Percentiles rank a stretch among this genome's conserved stretches.
Evolutionary conservation across 1,140 invertebrate genomes (phyloP).

Genomic region (Andricus grossulariae): DNA sequence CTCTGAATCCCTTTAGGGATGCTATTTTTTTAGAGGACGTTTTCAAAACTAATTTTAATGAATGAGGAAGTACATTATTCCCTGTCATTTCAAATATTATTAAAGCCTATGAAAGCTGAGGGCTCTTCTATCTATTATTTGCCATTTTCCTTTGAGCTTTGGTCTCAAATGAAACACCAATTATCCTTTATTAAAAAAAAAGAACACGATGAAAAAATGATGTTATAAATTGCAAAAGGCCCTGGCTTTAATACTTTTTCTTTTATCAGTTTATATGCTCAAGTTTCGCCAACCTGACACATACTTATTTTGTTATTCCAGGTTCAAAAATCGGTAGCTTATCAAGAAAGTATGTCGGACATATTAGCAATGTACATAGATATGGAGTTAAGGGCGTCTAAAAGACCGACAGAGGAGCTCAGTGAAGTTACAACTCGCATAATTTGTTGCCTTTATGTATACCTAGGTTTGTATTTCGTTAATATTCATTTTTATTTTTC

Average conservation of each 20-base stretch:
- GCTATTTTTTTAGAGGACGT: not conserved
- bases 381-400: constrained; percentile 74
- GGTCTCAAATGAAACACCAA: no score
- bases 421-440: constrained; percentile 71
- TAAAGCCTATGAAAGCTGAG: no score
- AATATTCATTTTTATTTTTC: constrained; percentile 36
- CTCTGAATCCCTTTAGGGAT: constrained; percentile 8
- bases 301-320: constrained; percentile 51
- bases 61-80: not conserved
- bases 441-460: constrained; percentile 70
- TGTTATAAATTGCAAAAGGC: no score
- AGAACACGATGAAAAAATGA: no score
- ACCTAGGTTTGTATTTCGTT: constrained; percentile 69
- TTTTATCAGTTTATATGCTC: not conserved
- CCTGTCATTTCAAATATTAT: no score
- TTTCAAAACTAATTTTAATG: no score
- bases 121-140: no score
- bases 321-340: constrained; percentile 65
- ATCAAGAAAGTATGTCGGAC: constrained; percentile 74
- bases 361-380: constrained; percentile 74
- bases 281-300: not conserved
- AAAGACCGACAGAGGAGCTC: constrained; percentile 65
- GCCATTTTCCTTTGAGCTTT: no score
- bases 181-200: no score
- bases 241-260: no score